A percentile compares a stretch with the other conserved stretches of the same genome.
Conservation (phyloP, 2,888 invertebrate species). For the Galerucella pusilla region DNA sequence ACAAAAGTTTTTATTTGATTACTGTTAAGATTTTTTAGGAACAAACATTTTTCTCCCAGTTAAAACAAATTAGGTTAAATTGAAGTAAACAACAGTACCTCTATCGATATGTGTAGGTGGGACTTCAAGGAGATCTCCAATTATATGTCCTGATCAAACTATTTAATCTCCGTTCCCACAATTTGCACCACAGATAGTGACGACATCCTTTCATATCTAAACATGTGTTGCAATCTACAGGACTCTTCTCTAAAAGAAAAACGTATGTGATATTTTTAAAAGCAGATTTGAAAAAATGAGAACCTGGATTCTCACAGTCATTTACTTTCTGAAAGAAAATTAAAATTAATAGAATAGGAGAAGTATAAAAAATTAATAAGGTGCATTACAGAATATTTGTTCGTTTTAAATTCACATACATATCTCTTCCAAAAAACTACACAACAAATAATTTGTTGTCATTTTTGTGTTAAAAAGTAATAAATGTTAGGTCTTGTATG, state of each 20-base stretch:
- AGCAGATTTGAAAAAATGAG: background rate
- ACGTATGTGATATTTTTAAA: slow-evolving; percentile 8
- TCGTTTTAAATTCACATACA: background rate
- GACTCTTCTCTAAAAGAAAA: slow-evolving; percentile 7
- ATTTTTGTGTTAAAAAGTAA: slow-evolving; percentile 27
- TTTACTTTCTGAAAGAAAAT: background rate
- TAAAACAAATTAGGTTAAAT: slow-evolving; percentile 1
- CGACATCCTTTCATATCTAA: slow-evolving; percentile 8
- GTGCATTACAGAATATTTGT: too few relatives aligned
- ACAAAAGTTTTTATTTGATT: background rate
- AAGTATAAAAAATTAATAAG: too few relatives aligned
- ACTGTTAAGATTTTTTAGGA: background rate
- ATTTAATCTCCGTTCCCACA: slow-evolving; percentile 3
- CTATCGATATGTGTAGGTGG: background rate
- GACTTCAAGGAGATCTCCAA: background rate
- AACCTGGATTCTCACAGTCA: background rate
- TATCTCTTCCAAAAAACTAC: background rate
- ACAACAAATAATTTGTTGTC: slow-evolving; percentile 23
- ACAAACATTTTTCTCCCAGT: background rate
- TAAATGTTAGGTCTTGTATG: slow-evolving; percentile 13
- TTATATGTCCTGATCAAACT: slow-evolving; percentile 7
- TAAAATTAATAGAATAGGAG: too few relatives aligned
- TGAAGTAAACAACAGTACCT: background rate
- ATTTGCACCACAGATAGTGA: background rate
- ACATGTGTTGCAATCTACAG: background rate